Evolutionary conservation across 2,113 vertebrate genomes (phyloP), one percentile per base, ranked within the genome.

Genomic region (Ammodytes dubius): DNA sequence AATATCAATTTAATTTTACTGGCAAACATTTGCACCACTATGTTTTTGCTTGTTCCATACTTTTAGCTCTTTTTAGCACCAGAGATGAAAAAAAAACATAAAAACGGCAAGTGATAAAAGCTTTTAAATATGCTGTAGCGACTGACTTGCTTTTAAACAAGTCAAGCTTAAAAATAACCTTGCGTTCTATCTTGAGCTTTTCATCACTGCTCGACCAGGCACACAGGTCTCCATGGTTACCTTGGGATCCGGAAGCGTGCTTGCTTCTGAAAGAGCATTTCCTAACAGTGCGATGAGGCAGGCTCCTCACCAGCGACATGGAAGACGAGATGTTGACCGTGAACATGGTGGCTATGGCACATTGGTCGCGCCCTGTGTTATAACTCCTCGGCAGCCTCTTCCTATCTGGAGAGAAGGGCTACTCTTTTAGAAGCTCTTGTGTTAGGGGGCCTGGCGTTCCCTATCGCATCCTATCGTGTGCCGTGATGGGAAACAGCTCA

Each of bases 271-370:
- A 83, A 79, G 85, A 89, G 70, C 56, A 39, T 73, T 89, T 95
- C 82, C 87, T 90, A 82, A 88, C 77, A 69, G 90, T 83, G 81
- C 78, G 79, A 19, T 91, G 83, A 70, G 91, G 73, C 2, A 46
- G 85, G 10, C 86, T 89, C 89, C 90, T 93, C 81, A 93, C 52
- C 85, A 93, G 87, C 49, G 92, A 90, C 93, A 95, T 83, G 70
- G 95, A 96, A 0, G 94, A 96, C 0, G 94, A 96, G 89, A 97
- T 85, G 79, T 94, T 97, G 76, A 96, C 93, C 0, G 95, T 95
- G 91, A 96, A 96, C 95, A 96, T 95, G 64, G 86, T 14, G 69
- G 79, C 53, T 57, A 68, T 0, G 3, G 82, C 72, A 63, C 13
- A 89, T 82, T 27, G 27, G 27, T 27, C 27, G 27, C 19, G 12